Conservation (phyloP, 1,140 invertebrate genomes). For the Rhynchophorus ferrugineus region DNA sequence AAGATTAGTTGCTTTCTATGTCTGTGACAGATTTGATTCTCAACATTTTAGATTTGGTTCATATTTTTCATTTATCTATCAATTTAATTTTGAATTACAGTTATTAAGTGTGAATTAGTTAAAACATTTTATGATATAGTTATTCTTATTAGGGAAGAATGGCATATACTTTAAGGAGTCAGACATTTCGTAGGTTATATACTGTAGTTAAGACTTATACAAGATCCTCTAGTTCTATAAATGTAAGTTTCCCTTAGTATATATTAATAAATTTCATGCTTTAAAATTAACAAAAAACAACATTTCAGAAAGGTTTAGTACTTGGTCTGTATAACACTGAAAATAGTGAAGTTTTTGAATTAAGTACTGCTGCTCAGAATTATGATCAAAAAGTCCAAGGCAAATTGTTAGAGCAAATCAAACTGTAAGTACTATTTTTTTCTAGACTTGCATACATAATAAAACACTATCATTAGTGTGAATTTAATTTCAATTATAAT, state of each 20-base stretch:
- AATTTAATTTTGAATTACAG: too few relatives aligned
- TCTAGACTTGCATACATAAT: neutral
- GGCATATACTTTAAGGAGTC: conserved; percentile 2
- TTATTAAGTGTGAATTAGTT: too few relatives aligned
- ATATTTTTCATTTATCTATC: too few relatives aligned
- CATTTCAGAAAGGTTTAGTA: conserved; percentile 47
- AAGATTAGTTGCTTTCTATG: too few relatives aligned
- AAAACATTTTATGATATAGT: too few relatives aligned
- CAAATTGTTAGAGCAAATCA: conserved; percentile 44
- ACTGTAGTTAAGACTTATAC: conserved; percentile 11
- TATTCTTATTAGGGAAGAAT: too few relatives aligned
- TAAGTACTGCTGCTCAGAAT: conserved; percentile 46
- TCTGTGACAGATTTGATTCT: too few relatives aligned
- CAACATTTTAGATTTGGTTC: too few relatives aligned
- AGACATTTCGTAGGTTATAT: conserved; percentile 25
- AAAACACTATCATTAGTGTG: too few relatives aligned
- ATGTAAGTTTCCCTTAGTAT: conserved; percentile 7
- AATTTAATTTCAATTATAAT: neutral
- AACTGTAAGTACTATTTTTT: conserved; percentile 46
- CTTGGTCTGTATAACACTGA: conserved; percentile 49
- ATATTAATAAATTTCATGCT: conserved; percentile 1
- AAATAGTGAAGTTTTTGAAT: conserved; percentile 39
- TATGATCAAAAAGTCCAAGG: conserved; percentile 45
- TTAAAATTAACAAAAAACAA: too few relatives aligned
- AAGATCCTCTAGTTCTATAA: conserved; percentile 17